Percentiles rank a stretch among this genome's conserved stretches.
These are phyloP conservation scores for Clunio marinus DNA, from an alignment of 2,888 invertebrate species.

Conservation along the genomic window DNA sequence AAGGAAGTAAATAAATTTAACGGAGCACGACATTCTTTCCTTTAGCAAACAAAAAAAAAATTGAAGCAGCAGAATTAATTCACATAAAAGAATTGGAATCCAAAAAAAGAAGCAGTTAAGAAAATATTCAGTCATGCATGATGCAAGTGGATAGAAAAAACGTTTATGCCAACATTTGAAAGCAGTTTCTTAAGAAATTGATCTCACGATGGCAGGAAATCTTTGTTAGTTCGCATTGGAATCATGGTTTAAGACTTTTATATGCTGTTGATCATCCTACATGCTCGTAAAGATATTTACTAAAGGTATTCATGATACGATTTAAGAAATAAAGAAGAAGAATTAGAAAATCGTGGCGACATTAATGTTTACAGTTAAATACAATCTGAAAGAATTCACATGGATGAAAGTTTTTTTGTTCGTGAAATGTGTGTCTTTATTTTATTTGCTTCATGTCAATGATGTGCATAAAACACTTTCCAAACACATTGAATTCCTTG, in stretches of 20 bases:
- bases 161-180: too few species aligned
- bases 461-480: too few species aligned
- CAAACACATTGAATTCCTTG: neutral
- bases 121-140: neutral
- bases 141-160: constrained; percentile 10
- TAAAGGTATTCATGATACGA: too few species aligned
- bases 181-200: neutral
- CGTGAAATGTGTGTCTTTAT: too few species aligned
- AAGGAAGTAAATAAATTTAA: constrained; percentile 2
- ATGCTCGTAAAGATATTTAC: too few species aligned
- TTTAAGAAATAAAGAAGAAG: too few species aligned
- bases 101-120: too few species aligned
- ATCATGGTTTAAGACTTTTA: neutral
- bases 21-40: neutral
- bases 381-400: neutral
- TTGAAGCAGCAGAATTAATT: neutral
- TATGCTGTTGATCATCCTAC: neutral
- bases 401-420: neutral
- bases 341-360: constrained; percentile 2
- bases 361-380: neutral
- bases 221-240: neutral
- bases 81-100: neutral
- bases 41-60: neutral
- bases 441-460: too few species aligned
- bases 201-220: constrained; percentile 2